A percentile compares a stretch with the other conserved stretches of the same genome.
These are phyloP conservation scores for Scaptodrosophila lebanonensis DNA, from an alignment of 1,140 invertebrate genomes.

Conservation along the genomic window DNA sequence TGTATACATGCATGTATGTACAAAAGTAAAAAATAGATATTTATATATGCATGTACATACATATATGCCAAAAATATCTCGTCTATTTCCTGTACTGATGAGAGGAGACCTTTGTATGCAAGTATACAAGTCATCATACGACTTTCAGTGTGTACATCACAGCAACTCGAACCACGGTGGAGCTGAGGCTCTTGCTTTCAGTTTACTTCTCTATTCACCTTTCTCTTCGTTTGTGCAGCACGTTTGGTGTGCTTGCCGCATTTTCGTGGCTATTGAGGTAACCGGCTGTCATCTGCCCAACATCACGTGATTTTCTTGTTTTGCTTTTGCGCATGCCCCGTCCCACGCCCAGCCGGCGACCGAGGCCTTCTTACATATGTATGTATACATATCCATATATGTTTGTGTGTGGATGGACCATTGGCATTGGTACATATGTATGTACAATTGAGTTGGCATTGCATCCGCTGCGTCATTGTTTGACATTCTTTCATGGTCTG, in stretches of 20 bases:
- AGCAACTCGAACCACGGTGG: conserved; percentile 24
- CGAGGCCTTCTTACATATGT: background rate
- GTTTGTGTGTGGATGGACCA: no score
- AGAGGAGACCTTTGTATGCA: no score
- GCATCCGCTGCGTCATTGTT: conserved; percentile 1
- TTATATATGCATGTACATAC: background rate
- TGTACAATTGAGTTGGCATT: no score
- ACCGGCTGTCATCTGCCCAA: conserved; percentile 26
- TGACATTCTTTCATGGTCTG: conserved; percentile 35
- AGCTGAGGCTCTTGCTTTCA: background rate
- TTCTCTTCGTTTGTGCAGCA: conserved; percentile 21
- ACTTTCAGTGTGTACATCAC: conserved; percentile 52
- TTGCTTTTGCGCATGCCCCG: conserved; percentile 44
- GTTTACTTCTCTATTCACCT: background rate
- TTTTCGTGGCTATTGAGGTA: conserved; percentile 46
- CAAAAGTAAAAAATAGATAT: conserved; percentile 10
- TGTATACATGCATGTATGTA: background rate
- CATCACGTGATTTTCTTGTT: conserved; percentile 54
- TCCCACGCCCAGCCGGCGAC: conserved; percentile 5
- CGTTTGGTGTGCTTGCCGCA: conserved; percentile 22
- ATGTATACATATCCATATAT: no score
- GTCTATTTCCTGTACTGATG: no score
- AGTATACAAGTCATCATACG: conserved; percentile 42
- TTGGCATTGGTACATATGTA: no score
- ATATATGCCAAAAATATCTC: background rate